Evolutionary conservation across 1,140 invertebrate genomes (phyloP).

Genomic region (Rhynchophorus ferrugineus): DNA sequence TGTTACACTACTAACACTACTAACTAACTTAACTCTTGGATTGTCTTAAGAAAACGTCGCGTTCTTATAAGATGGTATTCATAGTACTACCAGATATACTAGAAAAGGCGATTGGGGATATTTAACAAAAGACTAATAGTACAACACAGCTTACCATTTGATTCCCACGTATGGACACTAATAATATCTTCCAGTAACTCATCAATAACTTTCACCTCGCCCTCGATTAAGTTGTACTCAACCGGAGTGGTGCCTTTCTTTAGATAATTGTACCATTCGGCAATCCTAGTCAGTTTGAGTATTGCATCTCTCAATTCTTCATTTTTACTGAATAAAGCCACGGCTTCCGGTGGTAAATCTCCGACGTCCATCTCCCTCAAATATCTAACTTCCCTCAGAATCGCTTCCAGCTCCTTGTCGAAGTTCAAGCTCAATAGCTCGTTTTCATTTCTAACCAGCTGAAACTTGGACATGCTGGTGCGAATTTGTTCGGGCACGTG

Average conservation of each 20-base stretch:
- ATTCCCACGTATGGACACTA: slow-evolving; percentile 58
- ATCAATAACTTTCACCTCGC: slow-evolving; percentile 58
- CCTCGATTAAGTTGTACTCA: slow-evolving; percentile 60
- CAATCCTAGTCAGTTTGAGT: slow-evolving; percentile 45
- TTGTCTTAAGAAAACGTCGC: too few relatives aligned
- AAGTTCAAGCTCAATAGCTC: slow-evolving; percentile 41
- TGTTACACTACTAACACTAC: too few relatives aligned
- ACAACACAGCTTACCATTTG: slow-evolving; percentile 46
- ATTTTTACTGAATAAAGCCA: slow-evolving; percentile 46
- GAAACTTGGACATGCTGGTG: slow-evolving; percentile 37
- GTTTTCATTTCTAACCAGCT: slow-evolving; percentile 32
- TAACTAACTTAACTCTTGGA: too few relatives aligned
- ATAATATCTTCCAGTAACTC: slow-evolving; percentile 53
- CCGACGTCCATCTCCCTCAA: slow-evolving; percentile 52
- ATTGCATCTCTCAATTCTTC: slow-evolving; percentile 46
- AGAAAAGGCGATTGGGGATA: too few relatives aligned
- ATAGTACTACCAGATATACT: too few relatives aligned
- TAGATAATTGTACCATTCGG: slow-evolving; percentile 62
- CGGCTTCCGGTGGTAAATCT: slow-evolving; percentile 46
- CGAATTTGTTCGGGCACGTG: slow-evolving; percentile 37
- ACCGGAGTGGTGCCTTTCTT: slow-evolving; percentile 53
- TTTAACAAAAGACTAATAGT: not conserved
- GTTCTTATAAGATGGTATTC: too few relatives aligned
- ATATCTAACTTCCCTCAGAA: slow-evolving; percentile 57
- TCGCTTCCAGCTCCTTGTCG: slow-evolving; percentile 42